Conservation (phyloP, 2,113 vertebrate species). For the Amblyopsis rosae region DNA sequence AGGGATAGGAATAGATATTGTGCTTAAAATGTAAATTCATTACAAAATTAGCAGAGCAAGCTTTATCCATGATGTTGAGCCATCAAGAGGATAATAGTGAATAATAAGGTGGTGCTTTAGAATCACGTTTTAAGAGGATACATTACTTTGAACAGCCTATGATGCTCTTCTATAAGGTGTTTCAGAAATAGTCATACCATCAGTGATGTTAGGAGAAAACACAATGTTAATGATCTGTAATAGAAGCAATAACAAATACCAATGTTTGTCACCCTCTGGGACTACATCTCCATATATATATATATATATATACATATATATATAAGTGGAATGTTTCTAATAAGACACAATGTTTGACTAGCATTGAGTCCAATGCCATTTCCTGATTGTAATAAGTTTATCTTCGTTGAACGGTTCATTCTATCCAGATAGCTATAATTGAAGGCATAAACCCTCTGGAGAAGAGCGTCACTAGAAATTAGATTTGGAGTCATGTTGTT, state of each 20-base stretch:
- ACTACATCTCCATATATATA: constrained; percentile 20
- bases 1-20: too few species aligned
- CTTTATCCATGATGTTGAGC: too few species aligned
- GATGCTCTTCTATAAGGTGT: constrained; percentile 25
- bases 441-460: constrained; percentile 20
- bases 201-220: constrained; percentile 14
- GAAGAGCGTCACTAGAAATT: not conserved
- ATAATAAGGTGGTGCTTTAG: constrained; percentile 19
- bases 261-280: constrained; percentile 8
- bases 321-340: constrained; percentile 13
- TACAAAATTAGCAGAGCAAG: too few species aligned
- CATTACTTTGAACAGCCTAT: constrained; percentile 13
- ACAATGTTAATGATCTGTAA: constrained; percentile 28
- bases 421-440: constrained; percentile 20
- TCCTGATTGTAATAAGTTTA: constrained; percentile 2
- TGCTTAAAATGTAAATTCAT: too few species aligned
- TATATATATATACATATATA: too few species aligned
- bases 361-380: constrained; percentile 23
- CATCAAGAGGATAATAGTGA: not conserved
- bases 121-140: constrained; percentile 8
- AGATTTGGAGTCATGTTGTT: constrained; percentile 6
- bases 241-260: constrained; percentile 15
- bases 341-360: constrained; percentile 19
- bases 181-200: constrained; percentile 18
- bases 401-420: constrained; percentile 13